Evolutionary conservation across 2,113 vertebrate species (phyloP), one percentile per base, ranked within the genome.

Genomic region (Calypte anna): DNA sequence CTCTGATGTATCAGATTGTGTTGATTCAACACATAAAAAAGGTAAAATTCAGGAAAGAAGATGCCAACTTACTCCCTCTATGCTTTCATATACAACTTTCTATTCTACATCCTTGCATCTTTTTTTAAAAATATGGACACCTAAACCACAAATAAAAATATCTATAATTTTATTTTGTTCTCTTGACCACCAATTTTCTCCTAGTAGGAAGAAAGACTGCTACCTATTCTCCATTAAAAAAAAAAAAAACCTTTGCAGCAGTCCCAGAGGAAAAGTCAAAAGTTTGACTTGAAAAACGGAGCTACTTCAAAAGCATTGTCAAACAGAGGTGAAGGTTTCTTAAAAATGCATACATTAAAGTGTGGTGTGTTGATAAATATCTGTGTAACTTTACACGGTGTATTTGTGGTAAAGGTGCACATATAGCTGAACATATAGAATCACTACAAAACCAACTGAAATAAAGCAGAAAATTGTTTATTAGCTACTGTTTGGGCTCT

Each of bases 251-350:
- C 97, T 98, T 96, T 97, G 96, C 96, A 97, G 97, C 77, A 38
- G 94, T 97, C 98, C 97, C 98, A 86, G 96, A 5, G 96, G 96
- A 97, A 93, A 97, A 97, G 97, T 93, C 97, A 94, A 95, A 98
- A 97, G 97, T 98, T 98, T 95, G 97, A 98, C 96, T 98, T 96
- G 97, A 97, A 97, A 98, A 97, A 97, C 73, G 93, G 90, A 96
- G 97, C 97, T 96, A 97, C 97, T 98, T 98, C 97, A 98, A 98
- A 98, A 97, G 97, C 97, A 96, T 97, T 98, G 97, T 97, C 96
- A 97, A 95, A 55, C 55, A 58, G 90, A 94, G 97, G 97, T 94
- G 96, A 97, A 95, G 96, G 91, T 81, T 91, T 94, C 97, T 92
- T 87, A 73, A 93, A 96, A 94, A 97, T 75, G 97, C 97, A 97